Conservation (phyloP, 2,888 invertebrate species). For the Chalcis sispes region DNA sequence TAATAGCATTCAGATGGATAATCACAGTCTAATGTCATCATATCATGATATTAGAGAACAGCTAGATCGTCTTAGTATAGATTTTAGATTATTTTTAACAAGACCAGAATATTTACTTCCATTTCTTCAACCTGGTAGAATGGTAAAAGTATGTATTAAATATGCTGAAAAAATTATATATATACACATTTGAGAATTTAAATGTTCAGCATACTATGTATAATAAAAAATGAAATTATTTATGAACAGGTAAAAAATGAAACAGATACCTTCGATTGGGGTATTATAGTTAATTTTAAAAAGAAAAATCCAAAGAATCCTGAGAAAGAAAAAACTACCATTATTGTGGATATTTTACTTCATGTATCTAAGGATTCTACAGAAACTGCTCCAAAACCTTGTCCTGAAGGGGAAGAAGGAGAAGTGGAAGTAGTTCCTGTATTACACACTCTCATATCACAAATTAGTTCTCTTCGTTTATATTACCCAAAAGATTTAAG, state of each 20-base stretch:
- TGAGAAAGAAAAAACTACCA: slow-evolving; percentile 78
- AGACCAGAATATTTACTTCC: slow-evolving; percentile 93
- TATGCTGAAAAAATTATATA: neutral
- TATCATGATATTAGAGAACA: slow-evolving; percentile 92
- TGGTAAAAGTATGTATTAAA: slow-evolving; percentile 85
- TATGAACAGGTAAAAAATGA: slow-evolving; percentile 85
- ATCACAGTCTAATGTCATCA: slow-evolving; percentile 82
- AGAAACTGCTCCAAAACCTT: slow-evolving; percentile 83
- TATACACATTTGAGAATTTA: neutral
- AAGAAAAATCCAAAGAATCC: slow-evolving; percentile 80
- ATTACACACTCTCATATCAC: slow-evolving; percentile 86
- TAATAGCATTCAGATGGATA: slow-evolving; percentile 84
- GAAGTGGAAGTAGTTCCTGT: slow-evolving; percentile 95
- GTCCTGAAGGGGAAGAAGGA: slow-evolving; percentile 83
- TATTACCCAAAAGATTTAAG: slow-evolving; percentile 94
- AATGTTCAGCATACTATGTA: neutral
- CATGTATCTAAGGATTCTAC: slow-evolving; percentile 84
- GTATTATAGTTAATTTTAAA: slow-evolving; percentile 94
- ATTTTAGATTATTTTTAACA: slow-evolving; percentile 88
- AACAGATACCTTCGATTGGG: slow-evolving; percentile 96
- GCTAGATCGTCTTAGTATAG: slow-evolving; percentile 83
- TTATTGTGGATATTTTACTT: slow-evolving; percentile 90
- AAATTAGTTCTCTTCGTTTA: slow-evolving; percentile 92
- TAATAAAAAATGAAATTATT: neutral
- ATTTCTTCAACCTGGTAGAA: slow-evolving; percentile 95